Base-by-base conservation (phyloP, 2,888 invertebrate genomes). In the Hyles lineata region DNA sequence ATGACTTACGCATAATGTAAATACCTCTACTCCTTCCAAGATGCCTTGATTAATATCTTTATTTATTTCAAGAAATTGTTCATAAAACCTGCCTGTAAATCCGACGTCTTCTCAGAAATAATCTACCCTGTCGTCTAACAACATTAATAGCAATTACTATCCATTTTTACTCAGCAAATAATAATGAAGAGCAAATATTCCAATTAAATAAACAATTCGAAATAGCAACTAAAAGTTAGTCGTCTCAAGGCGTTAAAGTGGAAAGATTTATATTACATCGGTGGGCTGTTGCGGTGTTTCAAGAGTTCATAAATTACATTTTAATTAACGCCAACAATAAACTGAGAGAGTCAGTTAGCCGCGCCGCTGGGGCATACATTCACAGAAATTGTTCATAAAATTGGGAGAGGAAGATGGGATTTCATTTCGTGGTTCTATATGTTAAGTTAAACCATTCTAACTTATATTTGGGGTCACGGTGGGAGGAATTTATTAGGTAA, bases 281-380 rank as follows among this genome's bases (percentile, higher is more conserved):
- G 19, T 69, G 50, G 70, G 63, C 69, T 72, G 67, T 50, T 29
- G 63, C 71, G 25, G 59, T 72, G 75, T 72, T 73, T 73, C 62
- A 69, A 72, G 62, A 43, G 55, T 61, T 32, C 29, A 74, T 59
- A 60, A 69, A 69, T 55, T 62, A 60, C 50, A 58, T 70, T 43
- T 72, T 62, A 23, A 23, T 52, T n/a, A 58, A 72, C 72, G 61
- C 25, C 23, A 50, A 67, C 67, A 67, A 67, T 67, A 43, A 67
- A 67, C 50, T 67, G 23, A 50, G 21, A 35, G 50, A 50, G 67
- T 50, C 67, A 67, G 50, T 67, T 67, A 67, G 50, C 43, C 23
- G 67, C 17, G 17, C 23, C n/a, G 43, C 23, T 17, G 67, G 15
- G 23, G 67, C 43, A 23, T 43, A 67, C 43, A 67, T 67, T 67